These are phyloP conservation scores for Cyprinella venusta DNA, from an alignment of 2,797 vertebrate genomes.

Conservation along the genomic window DNA sequence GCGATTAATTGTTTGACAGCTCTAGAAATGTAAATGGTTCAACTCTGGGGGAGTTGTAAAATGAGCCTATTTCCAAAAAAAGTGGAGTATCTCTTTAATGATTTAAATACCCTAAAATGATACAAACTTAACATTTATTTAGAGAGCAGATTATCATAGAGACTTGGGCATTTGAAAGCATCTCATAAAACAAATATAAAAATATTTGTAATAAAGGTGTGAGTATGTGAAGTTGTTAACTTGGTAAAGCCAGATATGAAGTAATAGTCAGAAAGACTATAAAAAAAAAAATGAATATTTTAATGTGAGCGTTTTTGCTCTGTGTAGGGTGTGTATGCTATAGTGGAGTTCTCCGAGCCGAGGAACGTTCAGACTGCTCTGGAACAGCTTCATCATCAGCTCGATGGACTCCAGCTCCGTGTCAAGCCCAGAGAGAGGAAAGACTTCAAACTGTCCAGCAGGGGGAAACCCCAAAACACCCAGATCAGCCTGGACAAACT, in stretches of 20 bases:
- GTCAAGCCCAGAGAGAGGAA: conserved; percentile 88
- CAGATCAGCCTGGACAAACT: conserved; percentile 77
- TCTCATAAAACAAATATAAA: background rate
- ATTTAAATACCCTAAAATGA: background rate
- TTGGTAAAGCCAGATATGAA: background rate
- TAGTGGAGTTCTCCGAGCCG: conserved; percentile 83
- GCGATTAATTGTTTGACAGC: no score
- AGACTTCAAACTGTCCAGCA: conserved; percentile 80
- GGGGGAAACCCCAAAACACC: conserved; percentile 72
- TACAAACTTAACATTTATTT: background rate
- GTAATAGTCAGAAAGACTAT: no score
- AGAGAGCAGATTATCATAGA: background rate
- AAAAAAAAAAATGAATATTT: no score
- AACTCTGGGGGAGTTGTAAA: no score
- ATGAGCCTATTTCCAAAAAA: no score
- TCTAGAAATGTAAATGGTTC: no score
- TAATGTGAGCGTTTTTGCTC: background rate
- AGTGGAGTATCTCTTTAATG: background rate
- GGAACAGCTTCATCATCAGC: conserved; percentile 74
- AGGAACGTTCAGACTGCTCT: conserved; percentile 71
- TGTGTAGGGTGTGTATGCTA: conserved; percentile 87
- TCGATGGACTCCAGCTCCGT: conserved; percentile 80
- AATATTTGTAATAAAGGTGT: background rate
- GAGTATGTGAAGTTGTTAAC: background rate
- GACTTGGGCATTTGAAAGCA: background rate